Base-by-base conservation (phyloP, 1,140 invertebrate genomes). In the Hylaeus anthracinus region DNA sequence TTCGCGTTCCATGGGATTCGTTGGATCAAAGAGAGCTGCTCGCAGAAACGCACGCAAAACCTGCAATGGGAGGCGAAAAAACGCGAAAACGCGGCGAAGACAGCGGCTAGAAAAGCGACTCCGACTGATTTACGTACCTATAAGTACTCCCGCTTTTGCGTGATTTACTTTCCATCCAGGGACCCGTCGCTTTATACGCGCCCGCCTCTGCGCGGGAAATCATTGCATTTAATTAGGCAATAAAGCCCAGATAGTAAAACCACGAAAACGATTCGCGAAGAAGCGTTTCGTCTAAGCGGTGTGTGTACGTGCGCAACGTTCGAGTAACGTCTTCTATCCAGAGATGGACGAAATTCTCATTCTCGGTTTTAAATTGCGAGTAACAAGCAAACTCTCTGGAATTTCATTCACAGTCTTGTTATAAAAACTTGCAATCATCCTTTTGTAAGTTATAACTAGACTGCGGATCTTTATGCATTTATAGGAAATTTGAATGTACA, bases 1-100 rank as follows among this genome's bases (percentile, higher is more conserved):
- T 82, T 74, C 70, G 78, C 69, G 60, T 53, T 86, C 72, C 72
- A 56, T 64, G n/a, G 70, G 39, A 72, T 71, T 14, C 55, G 45
- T 1, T 14, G 39, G 78, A 80, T 80, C 78, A 80, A 69, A 80
- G 64, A 26, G 26, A 26, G 3, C 14, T n/a, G 3, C 39, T 12
- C 37, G 14, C 14, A 26, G 37, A 39, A n/a, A 12, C 37, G 39
- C 39, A 9, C 37, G 37, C 64, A 41, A 64, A 26, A 14, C 41
- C 43, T 14, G 64, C 15, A 9, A 15, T 10, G 3, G 14, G 43
- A 1, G n/a, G 65, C 45, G 67, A 61, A 63, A 53, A 72, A 45
- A 45, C 45, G 74, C 26, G 55, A 60, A 70, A 51, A 70, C 74
- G 61, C 26, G 14, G 65, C 10, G 43, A 37, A 15, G 39, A 55